Evolutionary conservation across 2,797 vertebrate species (phyloP).

Genomic region (Pseudochromis fuscus): DNA sequence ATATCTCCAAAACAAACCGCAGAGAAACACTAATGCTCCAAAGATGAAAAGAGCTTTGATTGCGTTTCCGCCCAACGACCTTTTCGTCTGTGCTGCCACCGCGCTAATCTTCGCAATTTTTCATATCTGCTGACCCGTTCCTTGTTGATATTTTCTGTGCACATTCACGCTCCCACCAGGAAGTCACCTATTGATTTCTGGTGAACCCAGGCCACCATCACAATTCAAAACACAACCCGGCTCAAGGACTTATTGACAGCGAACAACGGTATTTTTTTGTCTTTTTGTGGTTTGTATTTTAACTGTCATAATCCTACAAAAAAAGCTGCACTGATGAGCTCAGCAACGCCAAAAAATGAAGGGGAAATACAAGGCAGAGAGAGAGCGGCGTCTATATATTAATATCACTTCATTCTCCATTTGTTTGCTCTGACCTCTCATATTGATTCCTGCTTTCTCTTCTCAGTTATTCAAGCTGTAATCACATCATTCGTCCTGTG

Average conservation of each 20-base stretch:
- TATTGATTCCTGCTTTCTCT: constrained; percentile 39
- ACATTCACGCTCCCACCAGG: constrained; percentile 16
- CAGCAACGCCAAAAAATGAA: neutral
- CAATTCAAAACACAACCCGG: constrained; percentile 16
- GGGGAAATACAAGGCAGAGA: neutral
- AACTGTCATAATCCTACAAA: neutral
- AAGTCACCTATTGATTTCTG: constrained; percentile 46
- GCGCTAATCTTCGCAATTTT: constrained; percentile 13
- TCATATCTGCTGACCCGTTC: constrained; percentile 5
- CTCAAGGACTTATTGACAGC: constrained; percentile 22
- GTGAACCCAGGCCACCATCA: constrained; percentile 11
- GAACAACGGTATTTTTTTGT: neutral
- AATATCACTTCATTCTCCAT: constrained; percentile 27
- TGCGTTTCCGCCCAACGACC: neutral
- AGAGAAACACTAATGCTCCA: neutral
- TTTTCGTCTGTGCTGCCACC: neutral
- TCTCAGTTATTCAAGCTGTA: constrained; percentile 21
- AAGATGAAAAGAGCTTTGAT: constrained; percentile 1
- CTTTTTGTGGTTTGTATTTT: neutral
- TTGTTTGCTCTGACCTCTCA: constrained; percentile 23
- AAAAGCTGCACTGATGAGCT: neutral
- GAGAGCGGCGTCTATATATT: neutral
- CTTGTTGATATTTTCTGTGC: constrained; percentile 36
- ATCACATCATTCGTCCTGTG: constrained; percentile 43
- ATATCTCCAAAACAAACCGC: no score